Conservation (phyloP, 2,797 vertebrate species). For the Parauchenoglanis punctatus region DNA sequence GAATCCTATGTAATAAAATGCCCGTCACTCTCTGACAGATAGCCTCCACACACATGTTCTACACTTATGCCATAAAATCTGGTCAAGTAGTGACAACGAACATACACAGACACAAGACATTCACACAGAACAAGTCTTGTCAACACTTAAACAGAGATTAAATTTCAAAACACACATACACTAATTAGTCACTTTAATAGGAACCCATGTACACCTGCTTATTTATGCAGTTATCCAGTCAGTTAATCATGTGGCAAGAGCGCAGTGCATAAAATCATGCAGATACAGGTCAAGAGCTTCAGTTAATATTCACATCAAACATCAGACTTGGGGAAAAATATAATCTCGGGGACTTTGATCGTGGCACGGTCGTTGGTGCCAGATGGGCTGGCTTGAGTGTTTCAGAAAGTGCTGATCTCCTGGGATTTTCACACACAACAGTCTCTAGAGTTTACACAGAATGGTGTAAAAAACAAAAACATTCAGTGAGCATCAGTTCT, state of each 20-base stretch:
- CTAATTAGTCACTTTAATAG: conserved; percentile 51
- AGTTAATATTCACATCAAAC: not conserved
- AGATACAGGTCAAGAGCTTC: not conserved
- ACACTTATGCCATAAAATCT: conserved; percentile 64
- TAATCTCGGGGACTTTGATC: not conserved
- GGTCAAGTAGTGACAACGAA: conserved; percentile 59
- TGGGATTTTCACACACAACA: not conserved
- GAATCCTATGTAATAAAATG: conserved; percentile 2
- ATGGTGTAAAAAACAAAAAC: conserved; percentile 4
- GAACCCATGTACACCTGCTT: not conserved
- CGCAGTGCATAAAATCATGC: no score
- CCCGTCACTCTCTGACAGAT: conserved; percentile 70
- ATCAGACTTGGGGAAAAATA: not conserved
- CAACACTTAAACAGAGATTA: conserved; percentile 49
- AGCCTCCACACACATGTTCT: conserved; percentile 58
- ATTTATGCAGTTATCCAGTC: not conserved
- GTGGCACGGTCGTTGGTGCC: not conserved
- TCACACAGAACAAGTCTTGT: conserved; percentile 34
- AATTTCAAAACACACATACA: conserved; percentile 59
- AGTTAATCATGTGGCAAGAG: no score
- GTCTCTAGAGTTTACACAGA: not conserved
- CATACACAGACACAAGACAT: conserved; percentile 47
- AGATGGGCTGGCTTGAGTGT: conserved; percentile 2
- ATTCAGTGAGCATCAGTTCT: not conserved
- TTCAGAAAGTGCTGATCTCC: not conserved